Evolutionary conservation across 2,797 vertebrate species (phyloP), one percentile per base, ranked within the genome.

Genomic region (Sebastes hubbsi): DNA sequence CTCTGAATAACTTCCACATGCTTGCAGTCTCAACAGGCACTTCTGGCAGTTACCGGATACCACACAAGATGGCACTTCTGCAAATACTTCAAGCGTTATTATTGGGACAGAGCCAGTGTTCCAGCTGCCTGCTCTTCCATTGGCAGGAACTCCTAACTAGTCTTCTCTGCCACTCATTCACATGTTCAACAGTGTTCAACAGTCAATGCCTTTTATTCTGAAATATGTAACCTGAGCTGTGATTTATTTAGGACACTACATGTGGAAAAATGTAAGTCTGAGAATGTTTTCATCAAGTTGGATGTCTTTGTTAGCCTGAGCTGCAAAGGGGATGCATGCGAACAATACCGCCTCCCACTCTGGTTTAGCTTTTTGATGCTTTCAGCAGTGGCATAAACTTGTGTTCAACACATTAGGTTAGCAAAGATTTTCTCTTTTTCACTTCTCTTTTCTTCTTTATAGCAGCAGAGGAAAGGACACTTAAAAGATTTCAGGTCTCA

Each of bases 41-140:
- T 71, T 38, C 32, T 64, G 38, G 12, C 79, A 55, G 70, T 61
- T 32, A 34, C 30, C 4, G 8, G 49, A 68, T 65, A 72, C 66
- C 67, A 29, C 52, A 20, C 77, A 78, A 30, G 49, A 29, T 66
- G 59, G 8, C 71, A 72, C 74, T 80, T 65, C 32, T 78, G 56
- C 32, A 78, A 75, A 77, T 24, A 70, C 16, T 6, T 13, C 9
- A 29, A 34, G 63, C 29, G 36, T 25, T 34, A 42, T 30, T 38
- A 25, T 18, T 52, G n/a, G 55, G n/a, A 56, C 55, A 14, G 7
- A 68, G 68, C 60, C 56, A 63, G 77, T 24, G 24, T 27, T 72
- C 25, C 22, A 75, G 42, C 69, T 60, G 60, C 32, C 14, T 22
- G 27, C 12, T 63, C 61, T 46, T 34, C 32, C 27, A 12, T 13